These are phyloP conservation scores for Ypsolopha scabrella DNA, from an alignment of 2,888 invertebrate species.

Conservation along the genomic window DNA sequence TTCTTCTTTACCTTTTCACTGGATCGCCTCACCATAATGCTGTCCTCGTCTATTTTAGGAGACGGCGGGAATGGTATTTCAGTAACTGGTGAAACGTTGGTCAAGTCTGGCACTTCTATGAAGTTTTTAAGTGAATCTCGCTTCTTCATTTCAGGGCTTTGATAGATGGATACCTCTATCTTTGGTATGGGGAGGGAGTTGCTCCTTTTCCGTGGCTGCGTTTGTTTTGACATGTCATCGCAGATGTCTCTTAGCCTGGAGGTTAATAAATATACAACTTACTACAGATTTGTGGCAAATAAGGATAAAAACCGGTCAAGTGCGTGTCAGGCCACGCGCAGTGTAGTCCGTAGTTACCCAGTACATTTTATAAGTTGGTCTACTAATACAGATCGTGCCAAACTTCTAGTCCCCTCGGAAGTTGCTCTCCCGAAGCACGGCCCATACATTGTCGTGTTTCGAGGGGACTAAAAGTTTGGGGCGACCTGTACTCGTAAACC, in stretches of 20 bases:
- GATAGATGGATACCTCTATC: slow-evolving; percentile 89
- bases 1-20: slow-evolving; percentile 88
- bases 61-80: slow-evolving; percentile 55
- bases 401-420: too few species aligned
- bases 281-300: not conserved
- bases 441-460: too few species aligned
- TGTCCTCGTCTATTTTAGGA: slow-evolving; percentile 49
- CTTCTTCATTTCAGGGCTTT: slow-evolving; percentile 78
- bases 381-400: too few species aligned
- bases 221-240: slow-evolving; percentile 83
- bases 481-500: too few species aligned
- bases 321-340: too few species aligned
- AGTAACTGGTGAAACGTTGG: slow-evolving; percentile 74
- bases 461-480: too few species aligned
- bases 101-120: slow-evolving; percentile 81
- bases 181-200: slow-evolving; percentile 95
- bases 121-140: slow-evolving; percentile 78
- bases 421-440: too few species aligned
- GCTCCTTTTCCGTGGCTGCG: slow-evolving; percentile 87
- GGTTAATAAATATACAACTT: too few species aligned
- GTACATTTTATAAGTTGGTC: too few species aligned
- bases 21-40: slow-evolving; percentile 67
- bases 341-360: too few species aligned
- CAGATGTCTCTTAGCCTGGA: slow-evolving; percentile 86
- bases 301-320: too few species aligned